Evolutionary conservation across 1,140 invertebrate genomes (phyloP).

Genomic region (Saccostrea echinata): DNA sequence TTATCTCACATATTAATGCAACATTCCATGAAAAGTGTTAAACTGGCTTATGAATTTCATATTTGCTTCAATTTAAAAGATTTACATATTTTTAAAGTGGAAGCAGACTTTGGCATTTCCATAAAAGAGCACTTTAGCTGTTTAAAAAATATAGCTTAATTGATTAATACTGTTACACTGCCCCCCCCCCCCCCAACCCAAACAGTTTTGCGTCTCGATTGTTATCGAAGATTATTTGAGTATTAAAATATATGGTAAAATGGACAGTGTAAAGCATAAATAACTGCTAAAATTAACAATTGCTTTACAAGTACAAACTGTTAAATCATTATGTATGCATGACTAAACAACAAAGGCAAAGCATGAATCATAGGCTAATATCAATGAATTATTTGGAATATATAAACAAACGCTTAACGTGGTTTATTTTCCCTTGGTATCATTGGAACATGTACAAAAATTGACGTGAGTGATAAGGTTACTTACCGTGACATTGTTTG

Average conservation of each 20-base stretch:
- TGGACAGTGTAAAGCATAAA: no score
- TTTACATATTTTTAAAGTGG: no score
- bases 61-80: no score
- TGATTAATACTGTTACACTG: neutral
- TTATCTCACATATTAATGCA: no score
- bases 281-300: no score
- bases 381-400: neutral
- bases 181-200: neutral
- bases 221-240: no score
- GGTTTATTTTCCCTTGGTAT: neutral
- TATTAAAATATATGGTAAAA: no score
- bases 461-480: neutral
- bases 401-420: neutral
- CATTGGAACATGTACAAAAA: neutral
- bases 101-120: no score
- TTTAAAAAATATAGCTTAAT: neutral
- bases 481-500: constrained; percentile 19
- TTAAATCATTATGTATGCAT: constrained; percentile 20
- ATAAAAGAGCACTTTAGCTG: no score
- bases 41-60: no score
- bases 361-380: constrained; percentile 27
- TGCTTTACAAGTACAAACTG: no score
- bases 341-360: neutral
- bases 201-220: neutral
- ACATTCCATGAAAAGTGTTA: no score